These are phyloP conservation scores for Ormyrus labotus DNA, from an alignment of 2,888 invertebrate species.

Conservation along the genomic window DNA sequence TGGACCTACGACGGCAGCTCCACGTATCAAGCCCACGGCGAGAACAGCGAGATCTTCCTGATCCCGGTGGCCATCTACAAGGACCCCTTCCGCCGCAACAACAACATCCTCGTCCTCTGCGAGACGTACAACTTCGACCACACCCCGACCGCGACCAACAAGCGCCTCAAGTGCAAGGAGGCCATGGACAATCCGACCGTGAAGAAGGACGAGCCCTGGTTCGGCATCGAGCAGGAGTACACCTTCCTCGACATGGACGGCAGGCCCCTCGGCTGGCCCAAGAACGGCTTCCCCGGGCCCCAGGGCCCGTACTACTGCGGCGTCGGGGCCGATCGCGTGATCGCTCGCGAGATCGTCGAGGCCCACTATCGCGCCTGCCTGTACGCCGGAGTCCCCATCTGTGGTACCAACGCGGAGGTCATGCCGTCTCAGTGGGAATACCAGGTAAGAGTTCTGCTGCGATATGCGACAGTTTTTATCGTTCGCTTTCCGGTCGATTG, in stretches of 20 bases:
- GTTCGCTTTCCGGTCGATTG: too few species aligned
- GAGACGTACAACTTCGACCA: slow-evolving; percentile 92
- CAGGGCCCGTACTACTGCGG: slow-evolving; percentile 99
- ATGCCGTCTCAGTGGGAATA: slow-evolving; percentile 91
- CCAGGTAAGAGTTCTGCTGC: slow-evolving; percentile 58
- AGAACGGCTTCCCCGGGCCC: slow-evolving; percentile 93
- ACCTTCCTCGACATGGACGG: slow-evolving; percentile 90
- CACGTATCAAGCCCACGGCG: slow-evolving; percentile 91
- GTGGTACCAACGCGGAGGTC: slow-evolving; percentile 98
- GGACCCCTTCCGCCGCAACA: slow-evolving; percentile 94
- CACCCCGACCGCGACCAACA: slow-evolving; percentile 88
- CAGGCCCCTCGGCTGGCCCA: slow-evolving; percentile 95
- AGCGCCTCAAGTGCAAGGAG: slow-evolving; percentile 84
- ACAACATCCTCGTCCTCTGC: slow-evolving; percentile 93
- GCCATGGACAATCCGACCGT: slow-evolving; percentile 82
- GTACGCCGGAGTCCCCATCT: slow-evolving; percentile 94
- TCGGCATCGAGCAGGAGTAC: slow-evolving; percentile 96
- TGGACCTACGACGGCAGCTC: slow-evolving; percentile 98
- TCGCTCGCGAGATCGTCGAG: slow-evolving; percentile 96
- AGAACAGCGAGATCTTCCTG: slow-evolving; percentile 93
- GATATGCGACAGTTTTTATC: too few species aligned
- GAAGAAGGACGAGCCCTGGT: slow-evolving; percentile 88
- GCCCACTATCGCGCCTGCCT: slow-evolving; percentile 96
- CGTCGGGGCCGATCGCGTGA: slow-evolving; percentile 93
- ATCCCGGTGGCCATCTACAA: slow-evolving; percentile 94